phyloP scores from a whole-genome alignment of 2,888 invertebrate species.

The Dendrolimus pini region DNA sequence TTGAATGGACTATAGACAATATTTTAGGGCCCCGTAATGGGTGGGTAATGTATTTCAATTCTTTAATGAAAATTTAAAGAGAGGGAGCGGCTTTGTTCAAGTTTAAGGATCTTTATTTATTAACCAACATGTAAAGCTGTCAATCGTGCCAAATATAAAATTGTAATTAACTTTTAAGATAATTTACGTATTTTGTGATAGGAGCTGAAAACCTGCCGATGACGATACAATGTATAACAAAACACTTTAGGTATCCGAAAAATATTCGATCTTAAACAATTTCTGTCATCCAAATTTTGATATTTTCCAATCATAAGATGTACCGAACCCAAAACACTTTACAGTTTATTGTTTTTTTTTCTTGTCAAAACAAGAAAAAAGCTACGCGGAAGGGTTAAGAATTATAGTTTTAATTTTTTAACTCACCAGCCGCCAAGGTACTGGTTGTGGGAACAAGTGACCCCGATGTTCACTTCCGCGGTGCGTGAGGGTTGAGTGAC shows the following conservation, averaged over 20 bases:
- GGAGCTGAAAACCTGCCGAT: no score
- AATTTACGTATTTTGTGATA: no score
- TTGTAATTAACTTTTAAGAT: no score
- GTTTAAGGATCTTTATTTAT: no score
- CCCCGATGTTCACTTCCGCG: slow-evolving; percentile 28
- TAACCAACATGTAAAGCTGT: no score
- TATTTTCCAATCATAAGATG: neutral
- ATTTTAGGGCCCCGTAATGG: neutral
- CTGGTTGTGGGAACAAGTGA: slow-evolving; percentile 67
- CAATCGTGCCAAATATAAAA: no score
- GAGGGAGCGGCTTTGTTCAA: no score
- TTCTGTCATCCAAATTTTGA: no score
- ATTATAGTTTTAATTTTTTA: neutral
- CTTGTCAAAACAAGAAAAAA: slow-evolving; percentile 20
- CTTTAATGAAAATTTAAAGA: neutral
- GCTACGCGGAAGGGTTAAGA: slow-evolving; percentile 69
- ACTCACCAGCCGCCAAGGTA: slow-evolving; percentile 52
- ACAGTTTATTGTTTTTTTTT: neutral
- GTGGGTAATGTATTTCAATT: slow-evolving; percentile 5
- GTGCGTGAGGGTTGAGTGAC: neutral
- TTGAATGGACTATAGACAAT: slow-evolving; percentile 46
- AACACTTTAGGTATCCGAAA: no score
- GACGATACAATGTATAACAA: no score
- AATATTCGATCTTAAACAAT: no score
- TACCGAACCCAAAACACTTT: neutral